Evolutionary conservation across 2,888 invertebrate genomes (phyloP).

Genomic region (Graphium colonna): DNA sequence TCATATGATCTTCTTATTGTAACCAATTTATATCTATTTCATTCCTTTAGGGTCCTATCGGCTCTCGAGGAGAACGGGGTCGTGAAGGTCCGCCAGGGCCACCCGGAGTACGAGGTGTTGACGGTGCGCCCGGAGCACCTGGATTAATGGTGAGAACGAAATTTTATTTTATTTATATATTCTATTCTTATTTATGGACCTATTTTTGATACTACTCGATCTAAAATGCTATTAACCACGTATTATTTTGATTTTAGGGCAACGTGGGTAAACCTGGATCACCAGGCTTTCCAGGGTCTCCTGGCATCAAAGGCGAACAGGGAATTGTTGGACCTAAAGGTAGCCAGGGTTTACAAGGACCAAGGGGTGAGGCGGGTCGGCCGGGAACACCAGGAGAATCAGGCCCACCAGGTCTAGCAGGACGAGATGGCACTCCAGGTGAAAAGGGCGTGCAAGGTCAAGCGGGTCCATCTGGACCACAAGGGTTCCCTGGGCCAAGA

Average conservation of each 20-base stretch:
- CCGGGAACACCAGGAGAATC: conserved; percentile 88
- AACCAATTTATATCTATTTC: conserved; percentile 12
- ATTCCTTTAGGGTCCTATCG: conserved; percentile 87
- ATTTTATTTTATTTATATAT: not conserved
- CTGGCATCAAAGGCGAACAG: conserved; percentile 90
- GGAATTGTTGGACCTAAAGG: conserved; percentile 88
- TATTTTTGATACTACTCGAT: too few species aligned
- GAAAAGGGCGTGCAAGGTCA: conserved; percentile 90
- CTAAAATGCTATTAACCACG: too few species aligned
- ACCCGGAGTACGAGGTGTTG: conserved; percentile 88
- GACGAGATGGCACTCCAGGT: conserved; percentile 89
- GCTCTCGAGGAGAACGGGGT: conserved; percentile 91
- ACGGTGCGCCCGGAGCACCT: conserved; percentile 89
- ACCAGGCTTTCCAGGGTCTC: conserved; percentile 91
- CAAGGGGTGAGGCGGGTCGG: conserved; percentile 89
- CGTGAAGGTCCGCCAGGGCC: conserved; percentile 90
- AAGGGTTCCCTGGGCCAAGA: conserved; percentile 90
- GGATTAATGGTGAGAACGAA: conserved; percentile 83
- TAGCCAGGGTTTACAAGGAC: conserved; percentile 89
- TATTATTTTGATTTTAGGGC: conserved; percentile 71
- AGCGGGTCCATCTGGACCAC: conserved; percentile 85
- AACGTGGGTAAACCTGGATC: conserved; percentile 90
- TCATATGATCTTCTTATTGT: not conserved
- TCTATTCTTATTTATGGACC: too few species aligned
- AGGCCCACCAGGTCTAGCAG: conserved; percentile 87